These are phyloP conservation scores for Ips typographus DNA, from an alignment of 1,140 invertebrate genomes.

Conservation along the genomic window DNA sequence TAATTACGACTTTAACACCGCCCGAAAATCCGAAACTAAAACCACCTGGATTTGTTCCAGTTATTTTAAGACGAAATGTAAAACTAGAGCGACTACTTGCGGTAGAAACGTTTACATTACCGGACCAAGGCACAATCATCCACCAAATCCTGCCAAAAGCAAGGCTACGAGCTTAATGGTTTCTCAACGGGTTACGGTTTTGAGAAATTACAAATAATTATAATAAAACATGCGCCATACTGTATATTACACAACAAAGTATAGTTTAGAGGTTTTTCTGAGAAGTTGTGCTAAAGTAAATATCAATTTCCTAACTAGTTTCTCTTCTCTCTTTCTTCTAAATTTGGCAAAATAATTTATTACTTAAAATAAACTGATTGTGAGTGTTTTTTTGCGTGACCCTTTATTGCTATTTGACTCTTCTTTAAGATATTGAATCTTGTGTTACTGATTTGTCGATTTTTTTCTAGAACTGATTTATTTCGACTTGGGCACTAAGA, in stretches of 20 bases:
- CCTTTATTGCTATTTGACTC: too few relatives aligned
- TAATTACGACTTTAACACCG: constrained; percentile 38
- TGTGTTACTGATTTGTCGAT: background rate
- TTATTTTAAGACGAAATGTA: constrained; percentile 43
- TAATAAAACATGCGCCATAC: background rate
- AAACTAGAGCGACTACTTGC: constrained; percentile 32
- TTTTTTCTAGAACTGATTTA: constrained; percentile 38
- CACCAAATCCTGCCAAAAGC: constrained; percentile 27
- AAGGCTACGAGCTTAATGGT: constrained; percentile 34
- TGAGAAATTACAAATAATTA: constrained; percentile 26
- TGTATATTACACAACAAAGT: too few relatives aligned
- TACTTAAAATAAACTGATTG: too few relatives aligned
- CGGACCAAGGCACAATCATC: constrained; percentile 37
- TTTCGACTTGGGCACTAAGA: constrained; percentile 43
- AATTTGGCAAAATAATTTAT: too few relatives aligned
- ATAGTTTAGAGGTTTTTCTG: background rate
- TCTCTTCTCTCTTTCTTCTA: too few relatives aligned
- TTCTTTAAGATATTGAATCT: too few relatives aligned
- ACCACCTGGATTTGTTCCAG: constrained; percentile 41
- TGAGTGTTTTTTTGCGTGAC: too few relatives aligned
- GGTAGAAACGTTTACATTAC: constrained; percentile 35
- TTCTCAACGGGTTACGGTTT: constrained; percentile 36
- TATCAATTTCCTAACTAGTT: too few relatives aligned
- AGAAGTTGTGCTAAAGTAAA: background rate
- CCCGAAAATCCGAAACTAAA: constrained; percentile 28